Evolutionary conservation across 2,797 vertebrate species (phyloP), one percentile per base, ranked within the genome.

Genomic region (Otolemur crassicaudatus): DNA sequence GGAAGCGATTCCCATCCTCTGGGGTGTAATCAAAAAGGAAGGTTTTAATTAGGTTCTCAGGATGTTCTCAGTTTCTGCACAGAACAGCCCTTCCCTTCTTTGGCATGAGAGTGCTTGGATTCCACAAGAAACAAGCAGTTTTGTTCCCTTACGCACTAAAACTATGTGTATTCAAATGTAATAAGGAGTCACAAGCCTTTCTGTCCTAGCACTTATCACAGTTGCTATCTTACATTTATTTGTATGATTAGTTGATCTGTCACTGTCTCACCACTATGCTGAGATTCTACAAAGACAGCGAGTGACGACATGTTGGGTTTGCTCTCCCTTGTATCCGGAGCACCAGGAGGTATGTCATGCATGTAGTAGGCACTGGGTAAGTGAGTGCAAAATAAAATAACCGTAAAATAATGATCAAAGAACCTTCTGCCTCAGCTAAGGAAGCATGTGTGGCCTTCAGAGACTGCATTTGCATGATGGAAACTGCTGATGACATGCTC

Each of bases 1-100:
- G 98, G 98, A 98, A 98, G 93, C 93, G 91, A 92, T 90, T 93
- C 87, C 95, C 87, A 95, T 97, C 97, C 97, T 96, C 95, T 91
- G 11, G 87, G 97, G 96, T 95, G 65, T 95, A 98, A 98, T 98
- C 98, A 97, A 86, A 97, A 98, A 97, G 96, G 97, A 98, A 98
- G 95, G 95, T 97, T 98, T 98, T 98, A 98, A 98, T 98, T 98
- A 98, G 93, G 67, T 95, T 94, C 96, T 95, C 16, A 6, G 96
- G 97, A 95, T 92, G 94, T 79, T 91, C 95, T 96, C 75, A 88
- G 86, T 98, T 98, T 98, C 95, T 98, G 92, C 95, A 97, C 49
- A 97, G 94, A 97, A 95, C 84, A 96, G 97, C 95, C 95, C 97
- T 98, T 98, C 95, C 98, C 98, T 98, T 96, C 95, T 85, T 94